phyloP scores from a whole-genome alignment of 37 sponge, comb jelly and placozoan species.

The Hormiphora californensis region DNA sequence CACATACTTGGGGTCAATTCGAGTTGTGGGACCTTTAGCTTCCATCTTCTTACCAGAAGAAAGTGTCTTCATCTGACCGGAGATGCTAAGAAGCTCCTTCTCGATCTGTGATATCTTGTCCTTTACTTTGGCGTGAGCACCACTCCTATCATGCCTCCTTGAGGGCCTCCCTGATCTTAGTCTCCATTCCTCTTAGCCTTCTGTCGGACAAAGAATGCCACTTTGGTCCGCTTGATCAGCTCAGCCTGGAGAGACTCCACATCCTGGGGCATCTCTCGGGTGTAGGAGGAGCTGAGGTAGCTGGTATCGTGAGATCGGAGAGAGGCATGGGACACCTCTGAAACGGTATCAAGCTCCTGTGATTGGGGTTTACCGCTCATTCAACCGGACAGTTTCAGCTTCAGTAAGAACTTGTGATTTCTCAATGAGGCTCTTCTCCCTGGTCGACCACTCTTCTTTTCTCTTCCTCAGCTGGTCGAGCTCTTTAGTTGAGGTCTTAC shows the following conservation, averaged over 20 bases:
- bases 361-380: conserved; percentile 30
- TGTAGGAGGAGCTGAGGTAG: neutral
- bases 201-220: neutral
- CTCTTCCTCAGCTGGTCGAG: neutral
- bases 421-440: neutral
- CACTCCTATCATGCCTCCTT: neutral
- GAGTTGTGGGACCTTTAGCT: no score
- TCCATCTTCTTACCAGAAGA: conserved; percentile 24
- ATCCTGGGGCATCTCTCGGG: neutral
- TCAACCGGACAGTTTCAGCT: conserved; percentile 24
- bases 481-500: no score
- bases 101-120: neutral
- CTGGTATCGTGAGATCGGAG: neutral
- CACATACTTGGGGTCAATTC: conserved; percentile 22
- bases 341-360: neutral
- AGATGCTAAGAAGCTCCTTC: neutral
- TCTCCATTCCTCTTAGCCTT: conserved; percentile 41
- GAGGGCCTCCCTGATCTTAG: no score
- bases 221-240: conserved; percentile 21
- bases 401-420: conserved; percentile 24
- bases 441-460: neutral
- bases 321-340: conserved; percentile 26
- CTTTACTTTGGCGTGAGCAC: conserved; percentile 7
- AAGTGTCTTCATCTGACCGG: neutral
- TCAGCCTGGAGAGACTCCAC: conserved; percentile 30